These are phyloP conservation scores for Campoletis sonorensis DNA, from an alignment of 1,140 invertebrate genomes.

Conservation along the genomic window DNA sequence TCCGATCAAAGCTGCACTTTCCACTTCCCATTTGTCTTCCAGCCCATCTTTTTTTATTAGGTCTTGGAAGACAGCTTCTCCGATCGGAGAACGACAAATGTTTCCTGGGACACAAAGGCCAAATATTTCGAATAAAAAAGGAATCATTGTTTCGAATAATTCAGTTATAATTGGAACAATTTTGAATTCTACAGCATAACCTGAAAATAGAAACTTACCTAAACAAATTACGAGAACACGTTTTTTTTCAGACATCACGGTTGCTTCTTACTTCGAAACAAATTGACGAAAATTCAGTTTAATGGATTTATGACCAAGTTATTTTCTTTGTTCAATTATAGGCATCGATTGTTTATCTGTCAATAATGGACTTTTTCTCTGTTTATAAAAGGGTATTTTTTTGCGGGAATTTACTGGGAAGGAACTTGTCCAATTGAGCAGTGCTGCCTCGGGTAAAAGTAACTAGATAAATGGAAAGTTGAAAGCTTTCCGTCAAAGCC, in stretches of 20 bases:
- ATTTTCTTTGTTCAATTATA: too few relatives aligned
- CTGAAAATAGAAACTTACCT: background rate
- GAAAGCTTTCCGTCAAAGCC: too few relatives aligned
- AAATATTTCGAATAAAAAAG: conserved; percentile 43
- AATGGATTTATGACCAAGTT: too few relatives aligned
- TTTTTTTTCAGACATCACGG: conserved; percentile 3
- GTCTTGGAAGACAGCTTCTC: conserved; percentile 92
- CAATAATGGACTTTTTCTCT: too few relatives aligned
- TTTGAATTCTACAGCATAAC: too few relatives aligned
- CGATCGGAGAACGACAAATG: conserved; percentile 96
- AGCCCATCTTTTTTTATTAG: conserved; percentile 80
- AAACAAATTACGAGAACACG: conserved; percentile 35
- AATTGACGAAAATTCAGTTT: background rate
- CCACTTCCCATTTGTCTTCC: conserved; percentile 85
- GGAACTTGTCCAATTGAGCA: too few relatives aligned
- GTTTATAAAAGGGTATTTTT: too few relatives aligned
- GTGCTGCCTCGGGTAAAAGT: too few relatives aligned
- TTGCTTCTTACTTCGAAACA: background rate
- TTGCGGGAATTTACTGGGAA: too few relatives aligned
- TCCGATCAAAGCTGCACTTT: conserved; percentile 90
- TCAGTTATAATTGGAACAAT: too few relatives aligned
- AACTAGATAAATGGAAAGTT: too few relatives aligned
- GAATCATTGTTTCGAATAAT: conserved; percentile 6
- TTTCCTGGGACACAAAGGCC: conserved; percentile 82
- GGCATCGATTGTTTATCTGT: too few relatives aligned